phyloP scores from a whole-genome alignment of 2,797 vertebrate species.

The Poeciliopsis gracilis region DNA sequence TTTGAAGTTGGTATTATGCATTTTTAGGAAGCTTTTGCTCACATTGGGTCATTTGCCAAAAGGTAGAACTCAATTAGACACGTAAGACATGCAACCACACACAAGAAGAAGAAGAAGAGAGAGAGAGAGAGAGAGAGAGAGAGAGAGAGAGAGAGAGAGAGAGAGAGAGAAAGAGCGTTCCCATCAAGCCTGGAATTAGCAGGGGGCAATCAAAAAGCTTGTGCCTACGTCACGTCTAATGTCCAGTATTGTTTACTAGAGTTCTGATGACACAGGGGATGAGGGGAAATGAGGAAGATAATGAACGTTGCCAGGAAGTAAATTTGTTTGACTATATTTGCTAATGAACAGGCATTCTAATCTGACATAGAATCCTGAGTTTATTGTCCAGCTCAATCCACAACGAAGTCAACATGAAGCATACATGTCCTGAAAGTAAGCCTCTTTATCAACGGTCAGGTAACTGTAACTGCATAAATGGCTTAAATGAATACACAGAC shows the following conservation, averaged over 20 bases:
- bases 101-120: neutral
- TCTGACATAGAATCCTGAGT: slow-evolving; percentile 55
- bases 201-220: slow-evolving; percentile 60
- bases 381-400: slow-evolving; percentile 18
- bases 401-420: slow-evolving; percentile 5
- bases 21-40: slow-evolving; percentile 34
- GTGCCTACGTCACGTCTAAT: slow-evolving; percentile 50
- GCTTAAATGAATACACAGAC: too few species aligned
- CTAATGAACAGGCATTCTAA: slow-evolving; percentile 55
- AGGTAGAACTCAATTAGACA: slow-evolving; percentile 1
- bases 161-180: slow-evolving; percentile 49
- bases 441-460: slow-evolving; percentile 11
- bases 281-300: slow-evolving; percentile 56
- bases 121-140: slow-evolving; percentile 16
- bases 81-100: slow-evolving; percentile 19
- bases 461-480: neutral
- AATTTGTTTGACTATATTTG: slow-evolving; percentile 59
- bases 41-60: slow-evolving; percentile 26
- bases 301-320: slow-evolving; percentile 65
- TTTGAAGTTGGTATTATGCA: slow-evolving; percentile 38
- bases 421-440: slow-evolving; percentile 17
- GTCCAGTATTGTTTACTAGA: slow-evolving; percentile 65
- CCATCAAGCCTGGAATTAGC: slow-evolving; percentile 51
- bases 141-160: slow-evolving; percentile 40
- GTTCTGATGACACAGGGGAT: slow-evolving; percentile 52